Percentiles rank a stretch among this genome's conserved stretches.
phyloP scores from a whole-genome alignment of 2,888 invertebrate species.

The Villa cingulata region DNA sequence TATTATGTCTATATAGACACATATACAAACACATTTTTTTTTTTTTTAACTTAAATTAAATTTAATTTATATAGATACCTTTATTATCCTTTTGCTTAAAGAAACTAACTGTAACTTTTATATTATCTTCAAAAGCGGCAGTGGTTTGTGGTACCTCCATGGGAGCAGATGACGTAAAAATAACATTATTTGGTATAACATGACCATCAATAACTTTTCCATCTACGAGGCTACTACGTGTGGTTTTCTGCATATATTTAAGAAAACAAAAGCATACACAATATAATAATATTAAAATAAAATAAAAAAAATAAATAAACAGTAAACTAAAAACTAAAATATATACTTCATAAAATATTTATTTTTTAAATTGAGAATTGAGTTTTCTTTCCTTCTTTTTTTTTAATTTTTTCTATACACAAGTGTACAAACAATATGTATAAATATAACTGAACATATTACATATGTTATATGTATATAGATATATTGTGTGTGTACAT shows the following conservation, averaged over 20 bases:
- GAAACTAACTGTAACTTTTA: slow-evolving; percentile 71
- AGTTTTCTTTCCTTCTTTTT: too few relatives aligned
- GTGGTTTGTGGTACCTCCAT: slow-evolving; percentile 63
- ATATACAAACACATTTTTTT: too few relatives aligned
- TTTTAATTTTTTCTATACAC: too few relatives aligned
- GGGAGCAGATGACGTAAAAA: slow-evolving; percentile 72
- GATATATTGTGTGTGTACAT: too few relatives aligned
- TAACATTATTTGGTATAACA: slow-evolving; percentile 71
- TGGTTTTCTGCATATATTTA: slow-evolving; percentile 41
- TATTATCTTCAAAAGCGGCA: slow-evolving; percentile 66
- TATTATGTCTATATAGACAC: too few relatives aligned
- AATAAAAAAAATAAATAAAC: not conserved
- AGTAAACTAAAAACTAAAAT: not conserved
- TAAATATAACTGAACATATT: too few relatives aligned
- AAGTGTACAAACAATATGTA: too few relatives aligned
- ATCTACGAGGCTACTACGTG: slow-evolving; percentile 62
- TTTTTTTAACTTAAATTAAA: too few relatives aligned
- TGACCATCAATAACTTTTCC: slow-evolving; percentile 79
- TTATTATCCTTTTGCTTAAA: slow-evolving; percentile 56
- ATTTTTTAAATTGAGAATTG: too few relatives aligned
- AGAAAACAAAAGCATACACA: slow-evolving; percentile 1
- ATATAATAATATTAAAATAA: not conserved
- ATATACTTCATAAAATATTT: too few relatives aligned
- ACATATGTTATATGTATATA: too few relatives aligned
- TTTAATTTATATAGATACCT: slow-evolving; percentile 5